A percentile compares a stretch with the other conserved stretches of the same genome.
phyloP scores from a whole-genome alignment of 2,888 invertebrate genomes.

The Apamea epomidion region DNA sequence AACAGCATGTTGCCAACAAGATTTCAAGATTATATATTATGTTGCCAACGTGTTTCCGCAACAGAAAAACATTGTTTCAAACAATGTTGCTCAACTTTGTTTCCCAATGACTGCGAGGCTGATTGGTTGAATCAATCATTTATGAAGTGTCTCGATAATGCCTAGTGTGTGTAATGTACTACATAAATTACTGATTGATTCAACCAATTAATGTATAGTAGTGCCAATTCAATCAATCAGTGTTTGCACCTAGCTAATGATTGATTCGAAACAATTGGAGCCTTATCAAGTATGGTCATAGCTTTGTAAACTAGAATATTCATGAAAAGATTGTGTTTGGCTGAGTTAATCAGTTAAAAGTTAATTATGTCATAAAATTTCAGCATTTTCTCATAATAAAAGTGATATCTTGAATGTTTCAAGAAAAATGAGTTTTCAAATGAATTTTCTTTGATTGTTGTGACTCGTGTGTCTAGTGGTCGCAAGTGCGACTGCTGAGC shows the following conservation, averaged over 20 bases:
- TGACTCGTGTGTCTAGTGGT: not conserved
- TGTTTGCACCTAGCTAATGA: conserved; percentile 3
- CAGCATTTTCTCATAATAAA: not conserved
- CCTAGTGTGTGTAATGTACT: not conserved
- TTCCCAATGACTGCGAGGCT: not conserved
- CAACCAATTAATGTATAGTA: conserved; percentile 6
- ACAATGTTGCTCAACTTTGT: not conserved
- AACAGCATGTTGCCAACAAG: not conserved
- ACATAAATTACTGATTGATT: not conserved
- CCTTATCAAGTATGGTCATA: conserved; percentile 27
- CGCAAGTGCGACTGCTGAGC: not conserved
- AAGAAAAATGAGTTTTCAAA: not conserved
- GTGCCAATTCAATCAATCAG: conserved; percentile 32
- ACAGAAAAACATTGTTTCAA: not conserved
- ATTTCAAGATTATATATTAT: not conserved
- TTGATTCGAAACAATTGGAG: conserved; percentile 24
- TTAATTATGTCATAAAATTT: not conserved
- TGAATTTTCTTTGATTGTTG: not conserved
- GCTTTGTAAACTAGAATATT: conserved; percentile 18
- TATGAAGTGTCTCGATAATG: not conserved
- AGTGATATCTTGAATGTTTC: not conserved
- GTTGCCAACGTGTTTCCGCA: not conserved
- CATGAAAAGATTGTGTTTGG: not conserved
- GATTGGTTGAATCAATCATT: conserved; percentile 32
- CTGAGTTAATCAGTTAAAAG: conserved; percentile 8